These are phyloP conservation scores for Tinea trinotella DNA, from an alignment of 2,888 invertebrate genomes.

Conservation along the genomic window DNA sequence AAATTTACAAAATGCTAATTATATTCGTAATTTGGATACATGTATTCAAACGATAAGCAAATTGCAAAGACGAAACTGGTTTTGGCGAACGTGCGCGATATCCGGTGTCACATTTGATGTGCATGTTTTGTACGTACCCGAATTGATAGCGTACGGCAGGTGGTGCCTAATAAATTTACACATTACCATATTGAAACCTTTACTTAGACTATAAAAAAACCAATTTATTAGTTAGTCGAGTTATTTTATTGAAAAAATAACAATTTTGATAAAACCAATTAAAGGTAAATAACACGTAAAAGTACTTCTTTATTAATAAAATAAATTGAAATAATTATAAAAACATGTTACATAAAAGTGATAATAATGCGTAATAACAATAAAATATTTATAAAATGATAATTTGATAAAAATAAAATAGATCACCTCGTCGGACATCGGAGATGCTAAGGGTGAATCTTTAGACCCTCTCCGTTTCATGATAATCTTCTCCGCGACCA, in stretches of 20 bases:
- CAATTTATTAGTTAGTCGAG: neutral
- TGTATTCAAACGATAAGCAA: slow-evolving; percentile 16
- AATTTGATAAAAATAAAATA: slow-evolving; percentile 5
- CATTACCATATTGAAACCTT: neutral
- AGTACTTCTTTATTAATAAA: too few species aligned
- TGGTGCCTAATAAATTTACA: neutral
- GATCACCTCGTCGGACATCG: slow-evolving; percentile 33
- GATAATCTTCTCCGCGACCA: slow-evolving; percentile 40
- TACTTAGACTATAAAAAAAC: neutral
- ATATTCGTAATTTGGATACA: slow-evolving; percentile 9
- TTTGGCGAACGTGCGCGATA: slow-evolving; percentile 9
- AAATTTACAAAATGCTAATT: slow-evolving; percentile 8
- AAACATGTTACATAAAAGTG: too few species aligned
- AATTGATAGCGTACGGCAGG: slow-evolving; percentile 9
- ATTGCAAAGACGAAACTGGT: slow-evolving; percentile 12
- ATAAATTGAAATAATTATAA: too few species aligned
- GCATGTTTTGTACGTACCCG: slow-evolving; percentile 3
- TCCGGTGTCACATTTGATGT: slow-evolving; percentile 12
- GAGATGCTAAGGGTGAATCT: slow-evolving; percentile 32
- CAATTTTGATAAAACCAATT: neutral
- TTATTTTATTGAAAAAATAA: neutral
- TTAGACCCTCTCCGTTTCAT: slow-evolving; percentile 38
- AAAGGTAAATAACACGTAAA: too few species aligned
- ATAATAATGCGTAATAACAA: too few species aligned
- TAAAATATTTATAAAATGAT: neutral